Percentiles rank a stretch among this genome's conserved stretches.
phyloP scores from a whole-genome alignment of 1,140 invertebrate genomes.

The Drosophila burlai region DNA sequence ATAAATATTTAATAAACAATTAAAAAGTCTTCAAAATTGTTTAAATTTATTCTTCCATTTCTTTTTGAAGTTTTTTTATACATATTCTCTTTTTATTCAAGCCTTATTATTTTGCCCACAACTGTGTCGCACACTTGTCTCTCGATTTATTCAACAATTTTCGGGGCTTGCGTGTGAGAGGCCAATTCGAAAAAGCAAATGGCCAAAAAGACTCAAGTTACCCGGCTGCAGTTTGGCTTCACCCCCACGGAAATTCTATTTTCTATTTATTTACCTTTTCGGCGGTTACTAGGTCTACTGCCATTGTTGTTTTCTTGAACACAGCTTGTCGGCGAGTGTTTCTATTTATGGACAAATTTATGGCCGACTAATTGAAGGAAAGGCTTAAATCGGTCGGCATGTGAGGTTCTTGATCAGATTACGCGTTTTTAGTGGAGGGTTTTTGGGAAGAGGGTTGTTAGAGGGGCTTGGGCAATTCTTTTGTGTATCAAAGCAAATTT shows the following conservation, averaged over 20 bases:
- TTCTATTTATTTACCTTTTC: constrained; percentile 66
- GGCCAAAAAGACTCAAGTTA: constrained; percentile 63
- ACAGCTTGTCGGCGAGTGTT: constrained; percentile 23
- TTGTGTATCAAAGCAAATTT: background rate
- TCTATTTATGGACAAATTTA: constrained; percentile 67
- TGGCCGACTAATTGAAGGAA: constrained; percentile 53
- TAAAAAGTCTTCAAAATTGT: too few relatives aligned
- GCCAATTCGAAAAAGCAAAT: constrained; percentile 52
- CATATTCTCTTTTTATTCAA: too few relatives aligned
- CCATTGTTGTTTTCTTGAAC: constrained; percentile 29
- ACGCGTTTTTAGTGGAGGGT: background rate
- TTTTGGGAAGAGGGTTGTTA: background rate
- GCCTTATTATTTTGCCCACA: background rate
- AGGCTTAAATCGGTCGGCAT: constrained; percentile 12
- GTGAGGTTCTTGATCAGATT: constrained; percentile 11
- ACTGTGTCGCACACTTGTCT: constrained; percentile 55
- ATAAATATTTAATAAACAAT: too few relatives aligned
- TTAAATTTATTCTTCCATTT: too few relatives aligned
- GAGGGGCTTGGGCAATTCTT: background rate
- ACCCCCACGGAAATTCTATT: constrained; percentile 58
- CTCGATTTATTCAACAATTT: constrained; percentile 69
- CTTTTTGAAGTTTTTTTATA: too few relatives aligned
- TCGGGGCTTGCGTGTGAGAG: constrained; percentile 53
- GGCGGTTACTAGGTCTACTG: constrained; percentile 38
- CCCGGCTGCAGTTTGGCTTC: constrained; percentile 54